Evolutionary conservation across 2,888 invertebrate genomes (phyloP).

Genomic region (Cepaea hortensis): DNA sequence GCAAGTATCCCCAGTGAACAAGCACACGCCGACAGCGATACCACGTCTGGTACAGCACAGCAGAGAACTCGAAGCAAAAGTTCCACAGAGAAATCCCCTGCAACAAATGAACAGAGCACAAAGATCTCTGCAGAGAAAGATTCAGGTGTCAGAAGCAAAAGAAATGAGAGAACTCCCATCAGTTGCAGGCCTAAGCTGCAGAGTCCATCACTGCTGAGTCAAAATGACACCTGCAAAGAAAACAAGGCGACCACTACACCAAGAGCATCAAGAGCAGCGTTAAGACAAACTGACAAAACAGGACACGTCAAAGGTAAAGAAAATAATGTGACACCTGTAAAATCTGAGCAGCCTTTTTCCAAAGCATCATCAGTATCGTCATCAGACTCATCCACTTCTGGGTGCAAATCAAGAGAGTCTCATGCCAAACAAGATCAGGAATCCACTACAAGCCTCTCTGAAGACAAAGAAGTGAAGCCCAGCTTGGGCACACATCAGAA

Average conservation of each 20-base stretch:
- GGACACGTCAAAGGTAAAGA: background rate
- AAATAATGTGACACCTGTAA: background rate
- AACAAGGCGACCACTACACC: background rate
- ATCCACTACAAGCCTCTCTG: background rate
- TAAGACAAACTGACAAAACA: background rate
- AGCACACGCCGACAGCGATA: background rate
- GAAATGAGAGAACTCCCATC: background rate
- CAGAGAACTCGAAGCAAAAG: constrained; percentile 23
- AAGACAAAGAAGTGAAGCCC: background rate
- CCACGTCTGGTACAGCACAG: background rate
- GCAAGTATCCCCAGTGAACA: background rate
- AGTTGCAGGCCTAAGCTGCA: background rate
- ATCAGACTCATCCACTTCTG: background rate
- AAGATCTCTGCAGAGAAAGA: background rate
- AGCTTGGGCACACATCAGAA: background rate
- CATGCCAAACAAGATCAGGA: background rate
- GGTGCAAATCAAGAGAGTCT: background rate
- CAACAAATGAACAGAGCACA: background rate
- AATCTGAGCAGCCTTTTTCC: background rate
- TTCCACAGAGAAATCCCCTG: background rate
- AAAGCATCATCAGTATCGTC: background rate
- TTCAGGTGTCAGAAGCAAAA: background rate
- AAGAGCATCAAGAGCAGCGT: background rate
- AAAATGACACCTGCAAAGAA: background rate
- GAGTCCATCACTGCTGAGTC: background rate